phyloP scores from a whole-genome alignment of 1,140 invertebrate genomes.

The Temnothorax curvispinosus region DNA sequence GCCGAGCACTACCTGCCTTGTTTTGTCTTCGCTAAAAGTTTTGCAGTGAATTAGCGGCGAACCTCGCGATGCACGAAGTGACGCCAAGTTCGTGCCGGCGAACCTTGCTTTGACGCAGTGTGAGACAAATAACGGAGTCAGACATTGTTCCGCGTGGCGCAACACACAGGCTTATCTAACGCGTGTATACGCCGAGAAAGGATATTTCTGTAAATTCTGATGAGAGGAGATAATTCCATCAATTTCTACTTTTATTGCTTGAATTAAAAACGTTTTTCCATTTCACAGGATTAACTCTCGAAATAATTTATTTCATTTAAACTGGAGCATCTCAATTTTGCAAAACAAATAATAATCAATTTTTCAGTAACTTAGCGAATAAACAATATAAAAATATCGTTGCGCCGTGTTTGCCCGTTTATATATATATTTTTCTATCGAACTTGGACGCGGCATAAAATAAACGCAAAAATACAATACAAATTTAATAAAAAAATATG shows the following conservation, averaged over 20 bases:
- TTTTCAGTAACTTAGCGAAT: neutral
- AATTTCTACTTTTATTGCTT: neutral
- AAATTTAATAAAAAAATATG: neutral
- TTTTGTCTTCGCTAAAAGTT: constrained; percentile 34
- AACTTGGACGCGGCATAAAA: neutral
- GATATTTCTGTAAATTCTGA: constrained; percentile 18
- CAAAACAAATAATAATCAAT: constrained; percentile 13
- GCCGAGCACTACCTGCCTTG: neutral
- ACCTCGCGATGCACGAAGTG: constrained; percentile 8
- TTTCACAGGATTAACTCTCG: neutral
- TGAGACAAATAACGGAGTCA: constrained; percentile 42
- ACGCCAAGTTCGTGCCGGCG: neutral
- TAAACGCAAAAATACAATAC: neutral
- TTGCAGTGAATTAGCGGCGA: constrained; percentile 7
- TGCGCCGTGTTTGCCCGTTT: neutral
- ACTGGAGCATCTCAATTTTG: neutral
- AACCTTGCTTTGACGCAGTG: constrained; percentile 31
- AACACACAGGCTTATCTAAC: neutral
- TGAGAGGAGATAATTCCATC: neutral
- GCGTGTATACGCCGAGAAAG: neutral
- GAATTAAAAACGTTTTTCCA: neutral
- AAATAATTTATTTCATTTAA: neutral
- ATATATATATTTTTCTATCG: neutral
- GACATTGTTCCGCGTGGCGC: neutral
- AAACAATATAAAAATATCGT: neutral